A percentile compares a stretch with the other conserved stretches of the same genome.
Evolutionary conservation across 2,113 vertebrate genomes (phyloP).

Genomic region (Gadus macrocephalus): DNA sequence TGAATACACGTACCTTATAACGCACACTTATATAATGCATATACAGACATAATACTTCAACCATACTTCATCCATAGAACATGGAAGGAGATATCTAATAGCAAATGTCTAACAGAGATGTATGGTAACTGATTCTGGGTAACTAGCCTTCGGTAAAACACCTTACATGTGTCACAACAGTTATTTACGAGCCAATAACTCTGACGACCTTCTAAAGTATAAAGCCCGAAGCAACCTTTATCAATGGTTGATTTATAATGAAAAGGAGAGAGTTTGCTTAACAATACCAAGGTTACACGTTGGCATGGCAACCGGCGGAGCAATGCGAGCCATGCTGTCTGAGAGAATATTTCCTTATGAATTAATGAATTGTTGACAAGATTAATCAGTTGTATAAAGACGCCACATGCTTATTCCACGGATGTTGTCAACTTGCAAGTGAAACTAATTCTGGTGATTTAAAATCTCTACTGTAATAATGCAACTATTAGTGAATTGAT

Average conservation of each 20-base stretch:
- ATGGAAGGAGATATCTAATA: not conserved
- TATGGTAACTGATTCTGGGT: not conserved
- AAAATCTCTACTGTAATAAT: not conserved
- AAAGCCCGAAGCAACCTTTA: not conserved
- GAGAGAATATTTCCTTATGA: not conserved
- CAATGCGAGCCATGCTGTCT: not conserved
- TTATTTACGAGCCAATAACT: not conserved
- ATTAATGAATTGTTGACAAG: not conserved
- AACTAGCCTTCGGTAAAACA: not conserved
- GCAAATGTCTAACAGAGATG: not conserved
- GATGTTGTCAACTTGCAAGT: not conserved
- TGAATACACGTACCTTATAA: too few relatives aligned
- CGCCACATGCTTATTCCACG: not conserved
- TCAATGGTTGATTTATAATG: not conserved
- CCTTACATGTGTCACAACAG: not conserved
- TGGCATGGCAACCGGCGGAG: not conserved
- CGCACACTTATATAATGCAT: too few relatives aligned
- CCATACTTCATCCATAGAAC: not conserved
- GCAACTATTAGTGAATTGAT: not conserved
- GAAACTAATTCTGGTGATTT: not conserved
- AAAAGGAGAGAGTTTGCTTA: not conserved
- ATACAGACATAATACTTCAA: not conserved
- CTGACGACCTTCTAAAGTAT: not conserved
- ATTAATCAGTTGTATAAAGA: not conserved
- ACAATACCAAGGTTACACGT: not conserved